Percentiles rank a stretch among this genome's conserved stretches.
Evolutionary conservation across 2,113 vertebrate species (phyloP).

Genomic region (Saimiri boliviensis): DNA sequence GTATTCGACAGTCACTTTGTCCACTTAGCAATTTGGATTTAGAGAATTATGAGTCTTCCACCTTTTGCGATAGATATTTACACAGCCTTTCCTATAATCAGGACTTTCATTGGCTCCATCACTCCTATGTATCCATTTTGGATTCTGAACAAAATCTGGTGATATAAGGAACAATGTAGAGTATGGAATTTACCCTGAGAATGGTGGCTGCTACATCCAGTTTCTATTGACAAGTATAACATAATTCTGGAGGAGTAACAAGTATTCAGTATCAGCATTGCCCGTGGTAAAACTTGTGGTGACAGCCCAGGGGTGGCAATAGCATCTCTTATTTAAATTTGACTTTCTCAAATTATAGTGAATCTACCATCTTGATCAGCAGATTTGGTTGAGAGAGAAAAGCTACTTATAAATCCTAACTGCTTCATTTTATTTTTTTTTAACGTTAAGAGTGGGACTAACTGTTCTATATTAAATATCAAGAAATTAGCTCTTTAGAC

Average conservation of each 20-base stretch:
- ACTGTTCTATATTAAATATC: not conserved
- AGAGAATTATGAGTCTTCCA: not conserved
- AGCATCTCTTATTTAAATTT: not conserved
- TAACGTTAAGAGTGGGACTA: not conserved
- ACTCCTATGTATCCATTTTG: not conserved
- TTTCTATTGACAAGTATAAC: not conserved
- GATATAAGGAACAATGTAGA: not conserved
- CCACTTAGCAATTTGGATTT: not conserved
- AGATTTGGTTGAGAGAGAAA: not conserved
- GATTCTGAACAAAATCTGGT: not conserved
- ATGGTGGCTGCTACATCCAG: not conserved
- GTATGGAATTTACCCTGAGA: not conserved
- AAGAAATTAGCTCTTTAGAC: constrained; percentile 20
- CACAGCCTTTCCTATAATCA: not conserved
- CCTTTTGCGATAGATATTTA: not conserved
- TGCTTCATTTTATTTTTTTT: not conserved
- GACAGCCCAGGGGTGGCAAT: not conserved
- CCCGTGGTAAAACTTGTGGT: not conserved
- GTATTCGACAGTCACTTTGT: not conserved
- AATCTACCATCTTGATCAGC: not conserved
- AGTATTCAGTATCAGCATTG: not conserved
- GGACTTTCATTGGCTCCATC: not conserved
- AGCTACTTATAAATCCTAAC: not conserved
- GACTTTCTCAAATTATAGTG: not conserved
- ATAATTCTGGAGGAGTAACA: not conserved